Conservation (phyloP, 1,140 invertebrate genomes). For the Microvelia longipes region DNA sequence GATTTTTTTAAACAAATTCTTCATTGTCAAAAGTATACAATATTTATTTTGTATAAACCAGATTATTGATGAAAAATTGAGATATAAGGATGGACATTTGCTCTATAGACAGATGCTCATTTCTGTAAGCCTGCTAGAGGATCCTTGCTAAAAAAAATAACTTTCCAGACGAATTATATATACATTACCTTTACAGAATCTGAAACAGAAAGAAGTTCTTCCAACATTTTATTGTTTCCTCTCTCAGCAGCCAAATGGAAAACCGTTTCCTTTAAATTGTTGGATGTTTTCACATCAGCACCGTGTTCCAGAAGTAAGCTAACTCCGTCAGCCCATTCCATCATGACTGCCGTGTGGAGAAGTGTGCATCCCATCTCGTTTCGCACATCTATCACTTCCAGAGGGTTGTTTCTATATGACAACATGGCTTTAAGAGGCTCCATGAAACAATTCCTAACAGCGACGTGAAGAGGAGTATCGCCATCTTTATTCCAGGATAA, state of each 20-base stretch:
- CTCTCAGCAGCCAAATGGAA: conserved; percentile 39
- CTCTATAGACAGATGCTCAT: too few relatives aligned
- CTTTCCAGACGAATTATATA: too few relatives aligned
- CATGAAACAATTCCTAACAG: conserved; percentile 32
- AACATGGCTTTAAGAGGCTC: conserved; percentile 32
- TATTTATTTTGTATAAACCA: too few relatives aligned
- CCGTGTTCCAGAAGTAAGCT: conserved; percentile 47
- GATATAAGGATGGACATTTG: too few relatives aligned
- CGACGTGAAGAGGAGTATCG: conserved; percentile 42
- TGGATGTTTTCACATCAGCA: conserved; percentile 45
- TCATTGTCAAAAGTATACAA: too few relatives aligned
- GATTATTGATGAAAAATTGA: too few relatives aligned
- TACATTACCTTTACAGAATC: conserved; percentile 34
- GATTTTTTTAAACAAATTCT: too few relatives aligned
- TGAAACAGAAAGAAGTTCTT: conserved; percentile 39
- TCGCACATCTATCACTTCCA: conserved; percentile 28
- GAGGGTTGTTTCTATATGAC: conserved; percentile 25
- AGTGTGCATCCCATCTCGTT: conserved; percentile 56
- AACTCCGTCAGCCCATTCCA: conserved; percentile 39
- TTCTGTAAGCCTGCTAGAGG: too few relatives aligned
- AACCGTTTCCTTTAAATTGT: conserved; percentile 41
- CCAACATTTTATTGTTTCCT: conserved; percentile 43
- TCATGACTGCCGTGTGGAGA: conserved; percentile 60
- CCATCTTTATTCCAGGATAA: conserved; percentile 36
- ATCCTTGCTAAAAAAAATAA: too few relatives aligned